A percentile compares a stretch with the other conserved stretches of the same genome.
Evolutionary conservation across 2,888 invertebrate genomes (phyloP).

Genomic region (Acleris cristana): DNA sequence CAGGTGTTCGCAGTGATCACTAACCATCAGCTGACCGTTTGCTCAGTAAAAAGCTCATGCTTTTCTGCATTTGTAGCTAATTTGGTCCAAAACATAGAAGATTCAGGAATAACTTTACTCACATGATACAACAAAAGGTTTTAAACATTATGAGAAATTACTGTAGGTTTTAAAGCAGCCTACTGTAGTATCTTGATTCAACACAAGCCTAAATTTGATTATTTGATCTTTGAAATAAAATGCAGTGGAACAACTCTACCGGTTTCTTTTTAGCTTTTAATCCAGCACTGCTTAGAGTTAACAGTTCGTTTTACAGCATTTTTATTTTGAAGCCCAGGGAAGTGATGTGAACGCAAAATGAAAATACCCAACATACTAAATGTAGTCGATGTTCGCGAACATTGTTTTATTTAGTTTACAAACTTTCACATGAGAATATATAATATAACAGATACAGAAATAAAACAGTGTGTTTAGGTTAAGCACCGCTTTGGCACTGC

Average conservation of each 20-base stretch:
- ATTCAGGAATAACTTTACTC: too few relatives aligned
- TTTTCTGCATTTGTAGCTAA: too few relatives aligned
- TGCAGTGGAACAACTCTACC: background rate
- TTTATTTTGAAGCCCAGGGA: background rate
- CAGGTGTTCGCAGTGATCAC: too few relatives aligned
- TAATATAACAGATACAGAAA: constrained; percentile 44
- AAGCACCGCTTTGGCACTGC: constrained; percentile 77
- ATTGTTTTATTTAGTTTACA: constrained; percentile 66
- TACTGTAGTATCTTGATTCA: background rate
- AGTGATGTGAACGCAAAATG: constrained; percentile 61
- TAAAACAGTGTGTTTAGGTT: constrained; percentile 66
- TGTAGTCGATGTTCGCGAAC: constrained; percentile 71
- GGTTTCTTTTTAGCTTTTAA: background rate
- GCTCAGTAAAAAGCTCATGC: too few relatives aligned
- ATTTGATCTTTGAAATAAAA: background rate
- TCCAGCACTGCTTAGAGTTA: background rate
- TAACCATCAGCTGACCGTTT: too few relatives aligned
- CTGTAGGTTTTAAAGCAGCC: too few relatives aligned
- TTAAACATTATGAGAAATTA: too few relatives aligned
- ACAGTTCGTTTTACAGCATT: background rate
- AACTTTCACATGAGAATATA: background rate
- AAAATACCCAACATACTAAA: constrained; percentile 46
- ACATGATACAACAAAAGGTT: too few relatives aligned
- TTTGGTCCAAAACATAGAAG: too few relatives aligned
- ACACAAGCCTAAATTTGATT: background rate